Conservation (phyloP, 2,888 invertebrate genomes). For the Pheosia gnoma region DNA sequence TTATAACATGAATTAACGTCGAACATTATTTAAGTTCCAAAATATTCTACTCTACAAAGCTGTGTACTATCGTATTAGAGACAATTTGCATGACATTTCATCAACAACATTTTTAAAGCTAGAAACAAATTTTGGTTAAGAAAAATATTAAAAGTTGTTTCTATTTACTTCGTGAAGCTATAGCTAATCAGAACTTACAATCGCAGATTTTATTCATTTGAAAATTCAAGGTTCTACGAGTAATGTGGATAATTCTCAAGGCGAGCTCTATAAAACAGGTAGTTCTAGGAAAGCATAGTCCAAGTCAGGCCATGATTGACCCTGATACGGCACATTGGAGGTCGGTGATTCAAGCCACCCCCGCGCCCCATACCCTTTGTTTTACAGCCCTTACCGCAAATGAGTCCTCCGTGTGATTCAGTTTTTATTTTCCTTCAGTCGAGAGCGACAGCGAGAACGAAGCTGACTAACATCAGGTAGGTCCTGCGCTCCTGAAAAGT, state of each 20-base stretch:
- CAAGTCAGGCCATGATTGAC: constrained; percentile 27
- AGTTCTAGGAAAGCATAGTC: constrained; percentile 33
- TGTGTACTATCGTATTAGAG: too few species aligned
- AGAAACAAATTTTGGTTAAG: too few species aligned
- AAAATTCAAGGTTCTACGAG: constrained; percentile 31
- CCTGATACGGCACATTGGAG: constrained; percentile 45
- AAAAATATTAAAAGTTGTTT: too few species aligned
- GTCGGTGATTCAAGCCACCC: constrained; percentile 61
- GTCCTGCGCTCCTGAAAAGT: too few species aligned
- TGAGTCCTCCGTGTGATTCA: constrained; percentile 3
- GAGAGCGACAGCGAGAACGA: too few species aligned
- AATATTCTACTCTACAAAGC: too few species aligned
- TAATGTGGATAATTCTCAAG: constrained; percentile 27
- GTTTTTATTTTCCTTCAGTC: background rate
- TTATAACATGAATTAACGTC: background rate
- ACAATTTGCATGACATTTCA: too few species aligned
- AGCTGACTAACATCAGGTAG: too few species aligned
- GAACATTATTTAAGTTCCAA: background rate
- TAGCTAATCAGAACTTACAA: background rate
- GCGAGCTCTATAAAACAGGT: constrained; percentile 22
- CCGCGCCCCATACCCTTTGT: constrained; percentile 24
- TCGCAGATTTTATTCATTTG: constrained; percentile 12
- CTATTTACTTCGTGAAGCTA: background rate
- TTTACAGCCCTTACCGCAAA: constrained; percentile 15
- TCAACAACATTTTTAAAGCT: too few species aligned